Base-by-base conservation (phyloP, 2,113 vertebrate species). In the Carassius gibelio region DNA sequence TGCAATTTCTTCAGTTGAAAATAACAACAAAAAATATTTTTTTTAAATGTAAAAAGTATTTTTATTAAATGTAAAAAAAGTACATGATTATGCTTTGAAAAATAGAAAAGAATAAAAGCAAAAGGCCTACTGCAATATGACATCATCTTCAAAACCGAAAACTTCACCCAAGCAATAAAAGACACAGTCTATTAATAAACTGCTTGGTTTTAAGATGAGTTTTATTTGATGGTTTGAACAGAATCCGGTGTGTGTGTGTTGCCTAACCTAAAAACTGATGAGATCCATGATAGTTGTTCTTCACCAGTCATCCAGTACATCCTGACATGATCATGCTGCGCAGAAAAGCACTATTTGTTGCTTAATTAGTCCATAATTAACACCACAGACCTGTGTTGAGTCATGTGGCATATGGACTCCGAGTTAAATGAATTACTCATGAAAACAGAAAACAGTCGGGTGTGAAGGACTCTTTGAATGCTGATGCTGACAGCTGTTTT, bases 331-430 rank as follows among this genome's bases (percentile, higher is more conserved):
- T 34, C 79, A 50, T 81, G 79, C 62, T 52, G 79, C 34, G 62
- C 45, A 68, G 42, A 48, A 26, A 81, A 26, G 0, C 0, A 26
- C 2, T 64, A 14, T 81, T 69, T 34, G 45, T 68, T 42, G 3
- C 21, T 66, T 68, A 30, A 68, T 81, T 68, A 69, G 42, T 69
- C 45, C 13, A 64, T 81, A 52, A 81, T 69, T 52, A 52, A n/a
- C 42, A 81, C 4, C 38, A 30, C 23, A 52, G 23, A 19, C 21
- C 34, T 68, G 61, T 81, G 59, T 52, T 81, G 8, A 68, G 30
- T 81, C 59, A 66, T 50, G 57, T 79, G 76, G 19, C 57, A 48
- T 66, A 52, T 68, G 79, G 79, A 81, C 76, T 62, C 34, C 1
- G 55, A 14, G 36, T 21, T 61, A 19, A 62, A 64, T 62, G 59